Base-by-base conservation (phyloP, 2,113 vertebrate species). In the Sinocyclocheilus grahami region DNA sequence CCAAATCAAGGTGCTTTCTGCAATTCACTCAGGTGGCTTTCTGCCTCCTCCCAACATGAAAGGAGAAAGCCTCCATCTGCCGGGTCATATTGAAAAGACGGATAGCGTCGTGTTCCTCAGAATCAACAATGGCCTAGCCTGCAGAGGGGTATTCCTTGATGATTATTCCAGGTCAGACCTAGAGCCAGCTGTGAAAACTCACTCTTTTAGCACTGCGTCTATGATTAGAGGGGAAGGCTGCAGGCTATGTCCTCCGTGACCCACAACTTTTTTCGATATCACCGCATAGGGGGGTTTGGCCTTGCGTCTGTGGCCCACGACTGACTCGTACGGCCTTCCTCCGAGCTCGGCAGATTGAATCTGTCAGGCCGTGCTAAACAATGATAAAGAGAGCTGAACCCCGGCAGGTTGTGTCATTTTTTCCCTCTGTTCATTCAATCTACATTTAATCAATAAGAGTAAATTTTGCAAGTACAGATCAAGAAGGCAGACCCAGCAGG, bases 381-480 rank as follows among this genome's bases (percentile, higher is more conserved):
- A 96, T 95, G 95, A 94, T 89, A 91, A 90, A 87, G 88, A 89
- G 93, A 94, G 95, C 92, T 94, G 91, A 96, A 95, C 96, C 95
- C 95, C 93, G 92, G 94, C 89, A 89, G 89, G 85, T 92, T 90
- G 92, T 94, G 94, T 93, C 94, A 95, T 94, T 94, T 95, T 95
- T 94, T 85, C 89, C 11, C 46, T n/a, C 89, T 91, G 90, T 95
- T 96, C 93, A 93, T 97, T 96, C 95, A 96, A 96, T 96, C 95
- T 95, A 93, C 93, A 91, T 96, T 96, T 96, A 96, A 97, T 97
- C 96, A 96, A 96, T 95, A 95, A 94, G 95, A 95, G 96, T 95
- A 95, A 96, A 88, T 96, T 95, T 95, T 92, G 95, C 93, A 94
- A 93, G 87, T 83, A 60, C 74, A 90, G 89, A 94, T 92, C 92